Evolutionary conservation across 2,888 invertebrate genomes (phyloP), one percentile per base, ranked within the genome.

Genomic region (Trissolcus brochymenae): DNA sequence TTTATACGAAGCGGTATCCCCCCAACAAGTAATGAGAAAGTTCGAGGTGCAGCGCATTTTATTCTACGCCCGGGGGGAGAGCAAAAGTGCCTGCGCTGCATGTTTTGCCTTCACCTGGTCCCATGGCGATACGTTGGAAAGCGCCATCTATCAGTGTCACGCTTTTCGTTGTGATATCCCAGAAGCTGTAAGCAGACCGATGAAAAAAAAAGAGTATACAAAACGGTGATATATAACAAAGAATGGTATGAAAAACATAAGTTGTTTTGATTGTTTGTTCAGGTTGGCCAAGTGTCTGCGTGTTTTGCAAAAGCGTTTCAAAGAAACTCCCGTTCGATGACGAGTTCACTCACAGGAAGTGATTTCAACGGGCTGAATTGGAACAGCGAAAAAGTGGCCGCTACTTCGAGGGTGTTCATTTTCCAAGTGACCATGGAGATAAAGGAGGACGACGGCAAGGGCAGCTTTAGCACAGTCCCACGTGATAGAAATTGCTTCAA

Each of bases 41-140:
- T 99, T 97, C 88, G 95, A 96, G 82, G 95, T 98, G 70, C 96
- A 96, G 84, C 94, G 96, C 79, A 98, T 98, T 81, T 92, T 97
- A 78, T 97, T 98, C 91, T 99, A 98, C 90, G 97, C 97, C 6
- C 94, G 97, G 57, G 99, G 99, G 6, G 93, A 94, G 40, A 92
- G 93, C 11, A 95, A 94, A 55, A 94, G 95, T 17, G 91, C 92
- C 0, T 98, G 98, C 84, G 94, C 95, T 0, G 93, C 96, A n/a
- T 99, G 99, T 90, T 99, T 99, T 91, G 98, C 98, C 7, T 98
- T 99, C 90, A 98, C 98, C 0, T 98, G 97, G 94, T 95, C 97
- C 56, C 97, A 97, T 87, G 98, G 98, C 0, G 96, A 96, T 84
- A 94, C 94, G 40, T 93, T 93, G 82, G 96, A 96, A 90, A 94